phyloP scores from a whole-genome alignment of 2,797 vertebrate genomes.

The Phoxinus dragarum region DNA sequence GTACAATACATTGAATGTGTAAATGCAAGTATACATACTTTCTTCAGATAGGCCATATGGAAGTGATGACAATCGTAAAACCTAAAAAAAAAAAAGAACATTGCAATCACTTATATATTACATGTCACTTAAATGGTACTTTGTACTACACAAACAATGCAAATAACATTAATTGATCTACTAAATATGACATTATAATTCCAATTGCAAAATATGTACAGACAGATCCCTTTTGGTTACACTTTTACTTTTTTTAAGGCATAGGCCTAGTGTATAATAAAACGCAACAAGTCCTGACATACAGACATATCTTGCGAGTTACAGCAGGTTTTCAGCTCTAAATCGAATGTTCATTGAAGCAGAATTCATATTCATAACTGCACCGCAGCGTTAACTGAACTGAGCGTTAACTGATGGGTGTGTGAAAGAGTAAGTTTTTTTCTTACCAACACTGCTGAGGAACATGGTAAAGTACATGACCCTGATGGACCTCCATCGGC shows the following conservation, averaged over 20 bases:
- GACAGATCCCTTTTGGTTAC: neutral
- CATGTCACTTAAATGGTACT: neutral
- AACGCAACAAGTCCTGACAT: neutral
- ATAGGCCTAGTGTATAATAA: neutral
- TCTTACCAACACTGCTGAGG: constrained; percentile 94
- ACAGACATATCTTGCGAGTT: neutral
- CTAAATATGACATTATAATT: neutral
- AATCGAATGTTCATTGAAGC: neutral
- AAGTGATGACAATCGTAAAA: constrained; percentile 97
- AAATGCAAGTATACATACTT: constrained; percentile 73
- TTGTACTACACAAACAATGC: neutral
- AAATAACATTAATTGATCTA: neutral
- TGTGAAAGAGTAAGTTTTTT: neutral
- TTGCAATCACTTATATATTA: neutral
- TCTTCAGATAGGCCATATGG: constrained; percentile 95
- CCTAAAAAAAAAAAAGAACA: constrained; percentile 78
- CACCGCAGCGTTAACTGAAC: neutral
- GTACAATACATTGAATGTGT: neutral
- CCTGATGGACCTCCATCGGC: constrained; percentile 92
- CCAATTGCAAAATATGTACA: neutral
- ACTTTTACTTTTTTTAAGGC: neutral
- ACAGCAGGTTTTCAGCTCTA: neutral
- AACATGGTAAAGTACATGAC: constrained; percentile 99
- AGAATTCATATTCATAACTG: neutral
- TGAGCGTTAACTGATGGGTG: no score